A percentile compares a stretch with the other conserved stretches of the same genome.
Conservation (phyloP, 2,797 vertebrate species). For the Coregonus suidteri region DNA sequence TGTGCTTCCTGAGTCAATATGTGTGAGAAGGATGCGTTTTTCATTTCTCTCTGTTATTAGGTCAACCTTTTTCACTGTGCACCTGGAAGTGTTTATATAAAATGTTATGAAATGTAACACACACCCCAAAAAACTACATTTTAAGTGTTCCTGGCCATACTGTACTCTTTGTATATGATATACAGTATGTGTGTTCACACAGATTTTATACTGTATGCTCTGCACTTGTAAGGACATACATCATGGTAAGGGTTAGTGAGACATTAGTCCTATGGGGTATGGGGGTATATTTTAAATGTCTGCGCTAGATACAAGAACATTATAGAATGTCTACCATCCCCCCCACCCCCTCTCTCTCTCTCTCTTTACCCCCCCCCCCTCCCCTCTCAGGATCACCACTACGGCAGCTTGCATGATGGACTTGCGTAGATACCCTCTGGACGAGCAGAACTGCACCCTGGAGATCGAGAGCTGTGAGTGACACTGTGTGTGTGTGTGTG, state of each 20-base stretch:
- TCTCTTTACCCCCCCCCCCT: neutral
- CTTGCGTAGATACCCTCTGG: constrained; percentile 90
- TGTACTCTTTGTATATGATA: neutral
- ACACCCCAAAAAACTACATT: neutral
- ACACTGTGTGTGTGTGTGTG: neutral
- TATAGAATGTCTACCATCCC: neutral
- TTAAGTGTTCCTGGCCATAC: neutral
- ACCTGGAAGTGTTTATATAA: neutral
- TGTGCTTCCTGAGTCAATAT: constrained; percentile 19
- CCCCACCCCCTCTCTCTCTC: neutral
- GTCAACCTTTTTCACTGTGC: neutral
- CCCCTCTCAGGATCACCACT: constrained; percentile 84
- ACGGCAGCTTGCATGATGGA: constrained; percentile 98
- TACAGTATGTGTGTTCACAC: neutral
- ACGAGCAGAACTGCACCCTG: constrained; percentile 95
- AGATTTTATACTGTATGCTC: neutral
- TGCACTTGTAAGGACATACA: neutral
- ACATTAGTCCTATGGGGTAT: neutral
- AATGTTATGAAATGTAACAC: neutral
- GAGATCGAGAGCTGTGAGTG: constrained; percentile 97
- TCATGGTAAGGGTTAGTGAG: neutral
- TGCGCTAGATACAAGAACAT: neutral
- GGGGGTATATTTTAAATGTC: neutral
- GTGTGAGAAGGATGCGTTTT: neutral
- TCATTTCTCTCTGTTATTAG: neutral